A percentile compares a stretch with the other conserved stretches of the same genome.
phyloP scores from a whole-genome alignment of 2,888 invertebrate species.

The Drosophila putrida region DNA sequence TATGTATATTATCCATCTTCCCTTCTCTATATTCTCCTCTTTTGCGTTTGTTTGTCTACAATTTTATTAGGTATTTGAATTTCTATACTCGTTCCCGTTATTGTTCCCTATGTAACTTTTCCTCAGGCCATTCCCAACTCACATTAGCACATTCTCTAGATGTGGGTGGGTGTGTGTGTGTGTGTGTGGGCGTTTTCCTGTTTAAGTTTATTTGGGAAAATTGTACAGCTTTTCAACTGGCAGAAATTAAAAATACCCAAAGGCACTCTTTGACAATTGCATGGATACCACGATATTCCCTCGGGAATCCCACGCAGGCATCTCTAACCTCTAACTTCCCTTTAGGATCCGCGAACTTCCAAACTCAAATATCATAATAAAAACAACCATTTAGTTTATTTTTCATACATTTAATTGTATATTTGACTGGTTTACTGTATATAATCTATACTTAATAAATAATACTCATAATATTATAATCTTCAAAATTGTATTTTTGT shows the following conservation, averaged over 20 bases:
- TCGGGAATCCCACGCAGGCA: background rate
- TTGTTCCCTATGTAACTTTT: slow-evolving; percentile 31
- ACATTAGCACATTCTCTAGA: slow-evolving; percentile 38
- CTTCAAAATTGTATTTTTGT: background rate
- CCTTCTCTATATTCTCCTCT: slow-evolving; percentile 27
- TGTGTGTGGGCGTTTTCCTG: slow-evolving; percentile 3
- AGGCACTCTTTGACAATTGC: slow-evolving; percentile 48
- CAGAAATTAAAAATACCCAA: slow-evolving; percentile 53
- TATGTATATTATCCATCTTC: slow-evolving; percentile 45
- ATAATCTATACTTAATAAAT: slow-evolving; percentile 45
- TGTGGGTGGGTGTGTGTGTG: background rate
- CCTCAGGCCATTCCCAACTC: slow-evolving; percentile 41
- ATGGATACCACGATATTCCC: slow-evolving; percentile 34
- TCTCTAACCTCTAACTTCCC: background rate
- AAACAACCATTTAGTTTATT: slow-evolving; percentile 20
- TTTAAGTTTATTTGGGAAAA: slow-evolving; percentile 22
- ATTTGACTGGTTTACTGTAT: slow-evolving; percentile 52
- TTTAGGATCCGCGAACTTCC: background rate
- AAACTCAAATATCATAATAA: slow-evolving; percentile 1
- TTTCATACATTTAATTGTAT: slow-evolving; percentile 48
- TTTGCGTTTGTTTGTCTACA: slow-evolving; percentile 46
- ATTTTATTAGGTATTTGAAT: slow-evolving; percentile 61
- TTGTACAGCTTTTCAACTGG: slow-evolving; percentile 27
- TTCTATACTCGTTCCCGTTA: slow-evolving; percentile 26
- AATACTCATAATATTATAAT: slow-evolving; percentile 34